phyloP scores from a whole-genome alignment of 2,797 vertebrate genomes.

The Chaenodraco wilsoni region DNA sequence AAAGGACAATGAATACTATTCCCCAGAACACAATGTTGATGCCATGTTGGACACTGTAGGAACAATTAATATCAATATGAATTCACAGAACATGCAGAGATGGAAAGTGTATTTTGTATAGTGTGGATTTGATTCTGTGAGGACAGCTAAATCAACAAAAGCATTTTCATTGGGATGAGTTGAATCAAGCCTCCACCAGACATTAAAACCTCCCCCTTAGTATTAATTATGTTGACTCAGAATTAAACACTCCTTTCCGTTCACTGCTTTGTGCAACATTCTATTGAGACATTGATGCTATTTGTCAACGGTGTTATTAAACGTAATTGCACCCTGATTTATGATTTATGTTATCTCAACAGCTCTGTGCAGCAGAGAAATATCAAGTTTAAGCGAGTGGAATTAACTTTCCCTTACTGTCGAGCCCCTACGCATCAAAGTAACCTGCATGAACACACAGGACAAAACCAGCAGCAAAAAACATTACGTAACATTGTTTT shows the following conservation, averaged over 20 bases:
- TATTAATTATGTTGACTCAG: slow-evolving; percentile 13
- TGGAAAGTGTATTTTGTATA: not conserved
- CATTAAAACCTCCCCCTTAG: slow-evolving; percentile 6
- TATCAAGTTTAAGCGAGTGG: slow-evolving; percentile 15
- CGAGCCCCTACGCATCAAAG: not conserved
- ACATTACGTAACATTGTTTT: not conserved
- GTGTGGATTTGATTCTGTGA: not conserved
- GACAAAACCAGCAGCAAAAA: not conserved
- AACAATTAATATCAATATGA: not conserved
- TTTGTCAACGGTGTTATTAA: not conserved
- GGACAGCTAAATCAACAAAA: not conserved
- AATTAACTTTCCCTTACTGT: not conserved
- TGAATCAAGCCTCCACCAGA: slow-evolving; percentile 32
- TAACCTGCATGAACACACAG: not conserved
- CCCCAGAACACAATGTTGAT: not conserved
- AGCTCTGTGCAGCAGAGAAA: slow-evolving; percentile 6
- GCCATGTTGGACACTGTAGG: not conserved
- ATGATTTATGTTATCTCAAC: not conserved
- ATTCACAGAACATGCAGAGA: not conserved
- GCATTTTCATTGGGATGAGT: slow-evolving; percentile 28
- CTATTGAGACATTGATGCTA: not conserved
- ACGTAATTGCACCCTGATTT: not conserved
- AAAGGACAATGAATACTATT: slow-evolving; percentile 16
- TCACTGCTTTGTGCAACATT: slow-evolving; percentile 6
- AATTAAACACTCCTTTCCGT: not conserved